Percentiles rank a stretch among this genome's conserved stretches.
These are phyloP conservation scores for Origma solitaria DNA, from an alignment of 2,113 vertebrate genomes.

Conservation along the genomic window DNA sequence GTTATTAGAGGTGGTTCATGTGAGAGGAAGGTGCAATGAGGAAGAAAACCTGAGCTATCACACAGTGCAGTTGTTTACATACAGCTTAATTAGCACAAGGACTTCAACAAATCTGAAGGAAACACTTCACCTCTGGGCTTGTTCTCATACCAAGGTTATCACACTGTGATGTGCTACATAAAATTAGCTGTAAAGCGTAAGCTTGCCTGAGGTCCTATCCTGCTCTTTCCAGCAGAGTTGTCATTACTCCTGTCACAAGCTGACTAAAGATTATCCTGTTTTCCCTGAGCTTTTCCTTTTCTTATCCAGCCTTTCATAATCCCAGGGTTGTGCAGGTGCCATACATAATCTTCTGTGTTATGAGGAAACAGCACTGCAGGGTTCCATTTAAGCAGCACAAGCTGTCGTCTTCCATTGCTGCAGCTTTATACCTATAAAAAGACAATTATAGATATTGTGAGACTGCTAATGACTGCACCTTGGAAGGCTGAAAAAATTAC, in stretches of 20 bases:
- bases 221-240: background rate
- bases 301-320: background rate
- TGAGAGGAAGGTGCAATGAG: background rate
- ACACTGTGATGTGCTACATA: background rate
- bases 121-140: conserved; percentile 1
- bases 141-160: conserved; percentile 15
- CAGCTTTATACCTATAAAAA: background rate
- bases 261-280: background rate
- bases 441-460: background rate
- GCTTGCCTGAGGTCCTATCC: background rate
- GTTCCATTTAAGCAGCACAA: conserved; percentile 1
- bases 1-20: background rate
- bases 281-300: background rate
- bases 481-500: background rate
- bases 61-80: background rate
- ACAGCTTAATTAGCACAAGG: background rate
- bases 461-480: background rate
- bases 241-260: background rate
- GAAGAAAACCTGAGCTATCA: background rate
- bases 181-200: conserved; percentile 8
- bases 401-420: background rate
- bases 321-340: background rate
- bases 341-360: background rate
- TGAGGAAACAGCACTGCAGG: background rate
- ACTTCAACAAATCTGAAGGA: background rate